Conservation (phyloP, 2,113 vertebrate genomes). For the Cephalopholis sonnerati region DNA sequence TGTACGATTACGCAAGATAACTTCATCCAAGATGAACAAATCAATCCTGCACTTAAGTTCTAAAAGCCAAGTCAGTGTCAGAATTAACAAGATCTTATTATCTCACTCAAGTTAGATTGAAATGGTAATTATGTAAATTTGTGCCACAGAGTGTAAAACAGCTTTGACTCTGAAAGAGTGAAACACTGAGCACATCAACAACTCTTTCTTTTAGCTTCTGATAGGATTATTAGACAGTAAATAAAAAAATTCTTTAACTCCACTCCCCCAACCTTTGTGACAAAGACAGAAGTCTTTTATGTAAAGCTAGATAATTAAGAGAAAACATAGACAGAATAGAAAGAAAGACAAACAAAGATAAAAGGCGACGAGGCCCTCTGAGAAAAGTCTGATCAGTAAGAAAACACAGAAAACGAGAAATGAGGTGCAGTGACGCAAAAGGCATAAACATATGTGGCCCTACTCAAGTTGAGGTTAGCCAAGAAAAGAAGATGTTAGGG, state of each 20-base stretch:
- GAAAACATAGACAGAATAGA: background rate
- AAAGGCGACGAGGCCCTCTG: background rate
- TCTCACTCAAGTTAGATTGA: background rate
- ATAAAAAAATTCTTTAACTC: background rate
- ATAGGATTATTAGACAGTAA: background rate
- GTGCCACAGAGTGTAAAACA: background rate
- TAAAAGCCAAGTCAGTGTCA: background rate
- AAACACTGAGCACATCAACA: background rate
- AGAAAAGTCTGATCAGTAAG: background rate
- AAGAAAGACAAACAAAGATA: background rate
- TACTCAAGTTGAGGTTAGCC: conserved; percentile 42
- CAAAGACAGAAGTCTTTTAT: background rate
- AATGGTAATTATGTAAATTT: background rate
- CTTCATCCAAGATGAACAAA: background rate
- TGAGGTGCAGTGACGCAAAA: conserved; percentile 44
- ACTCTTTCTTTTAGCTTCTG: background rate
- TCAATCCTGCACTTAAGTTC: too few species aligned
- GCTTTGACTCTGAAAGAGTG: background rate
- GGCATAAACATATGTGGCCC: conserved; percentile 43
- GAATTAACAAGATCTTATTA: background rate
- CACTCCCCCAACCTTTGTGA: background rate
- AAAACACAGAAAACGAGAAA: conserved; percentile 16
- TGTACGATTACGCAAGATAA: background rate
- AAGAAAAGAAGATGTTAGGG: conserved; percentile 36
- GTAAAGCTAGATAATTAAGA: background rate